Conservation (phyloP, 1,140 invertebrate species). For the Euwallacea fornicatus region DNA sequence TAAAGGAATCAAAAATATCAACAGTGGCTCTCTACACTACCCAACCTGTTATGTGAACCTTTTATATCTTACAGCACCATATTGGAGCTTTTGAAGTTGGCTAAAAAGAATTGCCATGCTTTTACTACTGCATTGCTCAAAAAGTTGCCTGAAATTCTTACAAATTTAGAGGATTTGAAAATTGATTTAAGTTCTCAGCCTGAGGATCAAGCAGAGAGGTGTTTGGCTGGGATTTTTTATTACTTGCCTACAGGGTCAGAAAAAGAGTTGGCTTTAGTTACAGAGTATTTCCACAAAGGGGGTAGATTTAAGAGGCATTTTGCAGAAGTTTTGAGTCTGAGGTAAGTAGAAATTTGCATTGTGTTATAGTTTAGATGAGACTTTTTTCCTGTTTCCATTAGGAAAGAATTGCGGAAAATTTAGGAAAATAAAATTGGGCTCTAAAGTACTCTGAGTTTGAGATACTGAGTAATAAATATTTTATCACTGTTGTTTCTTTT, state of each 20-base stretch:
- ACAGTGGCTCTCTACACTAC: conserved; percentile 52
- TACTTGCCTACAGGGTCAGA: conserved; percentile 17
- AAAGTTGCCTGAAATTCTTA: conserved; percentile 52
- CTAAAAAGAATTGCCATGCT: conserved; percentile 32
- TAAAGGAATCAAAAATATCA: conserved; percentile 44
- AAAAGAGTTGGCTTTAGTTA: not conserved
- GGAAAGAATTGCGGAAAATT: no score
- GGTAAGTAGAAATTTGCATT: conserved; percentile 1
- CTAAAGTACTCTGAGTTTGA: no score
- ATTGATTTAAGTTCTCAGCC: conserved; percentile 5
- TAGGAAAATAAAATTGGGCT: no score
- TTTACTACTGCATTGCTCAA: conserved; percentile 35
- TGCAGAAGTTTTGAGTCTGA: conserved; percentile 14
- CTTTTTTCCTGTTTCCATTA: no score
- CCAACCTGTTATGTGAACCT: conserved; percentile 30
- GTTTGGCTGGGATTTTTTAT: conserved; percentile 39
- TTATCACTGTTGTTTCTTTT: no score
- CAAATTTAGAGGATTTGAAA: not conserved
- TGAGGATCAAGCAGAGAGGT: conserved; percentile 19
- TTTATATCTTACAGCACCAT: conserved; percentile 23
- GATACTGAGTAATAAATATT: no score
- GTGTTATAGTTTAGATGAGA: no score
- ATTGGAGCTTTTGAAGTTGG: conserved; percentile 26
- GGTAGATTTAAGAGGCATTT: conserved; percentile 9
- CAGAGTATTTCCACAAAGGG: not conserved